A percentile compares a stretch with the other conserved stretches of the same genome.
phyloP scores from a whole-genome alignment of 2,113 vertebrate genomes.

The Eretmochelys imbricata region DNA sequence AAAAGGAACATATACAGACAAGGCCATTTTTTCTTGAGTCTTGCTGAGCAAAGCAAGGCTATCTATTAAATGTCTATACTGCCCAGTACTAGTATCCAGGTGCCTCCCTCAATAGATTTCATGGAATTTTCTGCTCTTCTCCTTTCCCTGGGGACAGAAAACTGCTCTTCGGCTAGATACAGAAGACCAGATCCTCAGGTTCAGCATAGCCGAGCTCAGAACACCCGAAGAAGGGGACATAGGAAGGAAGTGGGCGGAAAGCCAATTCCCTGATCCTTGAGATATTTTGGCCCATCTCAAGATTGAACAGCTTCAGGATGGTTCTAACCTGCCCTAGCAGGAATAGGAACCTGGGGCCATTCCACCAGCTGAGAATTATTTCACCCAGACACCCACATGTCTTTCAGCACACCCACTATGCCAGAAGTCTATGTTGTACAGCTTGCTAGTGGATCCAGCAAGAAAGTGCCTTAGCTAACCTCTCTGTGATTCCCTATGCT shows the following conservation, averaged over 20 bases:
- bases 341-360: not conserved
- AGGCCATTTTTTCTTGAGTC: not conserved
- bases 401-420: slow-evolving; percentile 2
- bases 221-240: not conserved
- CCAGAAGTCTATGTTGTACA: slow-evolving; percentile 29
- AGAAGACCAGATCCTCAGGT: not conserved
- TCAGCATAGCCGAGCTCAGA: not conserved
- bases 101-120: not conserved
- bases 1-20: not conserved
- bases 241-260: too few species aligned
- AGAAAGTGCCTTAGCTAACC: slow-evolving; percentile 22
- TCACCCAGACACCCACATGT: slow-evolving; percentile 6
- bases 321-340: not conserved
- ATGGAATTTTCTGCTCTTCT: not conserved
- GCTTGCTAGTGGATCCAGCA: not conserved
- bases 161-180: not conserved
- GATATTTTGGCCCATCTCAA: not conserved
- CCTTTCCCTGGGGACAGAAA: not conserved
- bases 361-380: not conserved
- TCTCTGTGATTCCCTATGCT: not conserved
- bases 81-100: not conserved
- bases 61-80: not conserved
- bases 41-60: not conserved
- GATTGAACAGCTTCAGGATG: not conserved
- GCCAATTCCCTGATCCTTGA: not conserved